These are phyloP conservation scores for Uromys caudimaculatus DNA, from an alignment of 2,797 vertebrate genomes.

Conservation along the genomic window DNA sequence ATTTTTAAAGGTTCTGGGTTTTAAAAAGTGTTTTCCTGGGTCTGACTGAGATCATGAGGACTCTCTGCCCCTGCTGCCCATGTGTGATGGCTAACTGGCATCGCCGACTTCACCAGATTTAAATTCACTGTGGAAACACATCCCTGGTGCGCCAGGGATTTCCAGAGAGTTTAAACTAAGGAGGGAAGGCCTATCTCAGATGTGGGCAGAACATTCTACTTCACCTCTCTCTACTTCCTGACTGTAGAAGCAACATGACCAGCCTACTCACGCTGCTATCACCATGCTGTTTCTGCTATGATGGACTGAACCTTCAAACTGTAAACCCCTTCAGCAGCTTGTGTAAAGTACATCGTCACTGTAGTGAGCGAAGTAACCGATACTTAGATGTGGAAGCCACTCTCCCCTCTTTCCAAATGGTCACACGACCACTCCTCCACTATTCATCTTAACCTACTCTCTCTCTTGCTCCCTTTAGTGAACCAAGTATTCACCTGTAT, in stretches of 20 bases:
- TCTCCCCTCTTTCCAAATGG: neutral
- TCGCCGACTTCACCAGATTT: rapidly evolving
- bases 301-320: neutral
- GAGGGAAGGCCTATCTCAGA: neutral
- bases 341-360: neutral
- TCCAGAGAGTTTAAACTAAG: neutral
- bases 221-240: neutral
- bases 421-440: rapidly evolving
- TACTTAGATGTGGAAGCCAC: neutral
- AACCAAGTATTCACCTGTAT: rapidly evolving
- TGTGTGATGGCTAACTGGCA: neutral
- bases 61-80: neutral
- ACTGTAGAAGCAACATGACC: rapidly evolving
- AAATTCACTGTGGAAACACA: neutral
- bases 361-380: neutral
- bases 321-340: neutral
- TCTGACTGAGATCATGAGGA: neutral
- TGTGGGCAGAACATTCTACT: neutral
- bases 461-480: neutral
- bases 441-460: neutral
- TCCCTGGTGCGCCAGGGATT: neutral
- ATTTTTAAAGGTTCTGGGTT: neutral
- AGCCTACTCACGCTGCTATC: neutral
- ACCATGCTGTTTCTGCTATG: too few species aligned
- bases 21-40: neutral